Evolutionary conservation across 2,888 invertebrate species (phyloP), one percentile per base, ranked within the genome.

Genomic region (Augochlorella aurata): DNA sequence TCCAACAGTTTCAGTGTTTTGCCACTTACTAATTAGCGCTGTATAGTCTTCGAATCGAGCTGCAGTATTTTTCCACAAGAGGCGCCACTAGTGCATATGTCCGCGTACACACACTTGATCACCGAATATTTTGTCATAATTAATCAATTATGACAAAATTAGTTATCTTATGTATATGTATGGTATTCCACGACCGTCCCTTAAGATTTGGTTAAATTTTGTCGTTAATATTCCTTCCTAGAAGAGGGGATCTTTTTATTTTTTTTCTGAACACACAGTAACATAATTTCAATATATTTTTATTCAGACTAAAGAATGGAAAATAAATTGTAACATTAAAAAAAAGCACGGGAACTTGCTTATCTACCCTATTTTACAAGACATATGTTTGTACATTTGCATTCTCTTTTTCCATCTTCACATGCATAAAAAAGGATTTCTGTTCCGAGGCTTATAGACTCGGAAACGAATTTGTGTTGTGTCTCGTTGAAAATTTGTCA

Each of bases 271-370:
- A 77, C 8, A 66, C 54, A 63, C 29, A 67, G 47, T 66, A 10
- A 49, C 63, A 69, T 88, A 88, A 85, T 88, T 91, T 88, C 86
- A 89, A 90, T 87, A 84, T 87, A 88, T 76, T 82, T 91, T 91
- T 92, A 92, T 91, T 92, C 86, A 88, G 81, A 88, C 88, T 91
- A 91, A 87, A 83, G 88, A 89, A 87, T 90, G 87, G 82, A 92
- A 90, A 92, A 91, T 91, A 90, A 92, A 90, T 84, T 83, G 86
- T 87, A 90, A 88, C 88, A 90, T 85, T 89, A 88, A 89, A 87
- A 90, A 29, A 91, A 90, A 90, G 83, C 82, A 86, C 80, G 78
- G 87, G 82, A 77, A 81, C 71, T 67, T 73, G 29, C 14, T 16
- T 74, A 52, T 84, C 71, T 74, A 82, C 61, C 76, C 74, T 83